phyloP scores from a whole-genome alignment of 2,113 vertebrate species.

The Camelus bactrianus region DNA sequence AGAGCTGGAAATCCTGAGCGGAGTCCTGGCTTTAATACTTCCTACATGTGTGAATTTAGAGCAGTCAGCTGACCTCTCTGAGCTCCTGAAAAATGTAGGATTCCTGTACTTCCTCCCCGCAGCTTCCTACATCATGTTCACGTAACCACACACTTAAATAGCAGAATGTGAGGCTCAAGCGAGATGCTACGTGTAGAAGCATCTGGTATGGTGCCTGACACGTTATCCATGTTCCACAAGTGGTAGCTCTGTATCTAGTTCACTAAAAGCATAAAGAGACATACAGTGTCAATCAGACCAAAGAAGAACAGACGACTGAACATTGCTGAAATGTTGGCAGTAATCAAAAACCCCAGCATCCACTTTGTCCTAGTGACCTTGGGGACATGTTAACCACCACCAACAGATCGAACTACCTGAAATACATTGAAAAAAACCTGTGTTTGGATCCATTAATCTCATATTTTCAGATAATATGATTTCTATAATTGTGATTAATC shows the following conservation, averaged over 20 bases:
- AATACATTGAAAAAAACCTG: constrained; percentile 22
- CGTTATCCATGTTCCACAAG: background rate
- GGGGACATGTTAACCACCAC: background rate
- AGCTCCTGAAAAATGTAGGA: background rate
- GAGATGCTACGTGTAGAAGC: background rate
- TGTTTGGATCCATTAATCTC: constrained; percentile 17
- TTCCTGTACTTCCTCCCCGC: background rate
- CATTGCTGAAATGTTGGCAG: background rate
- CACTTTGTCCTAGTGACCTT: background rate
- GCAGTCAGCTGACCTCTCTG: background rate
- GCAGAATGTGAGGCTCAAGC: background rate
- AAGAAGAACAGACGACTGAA: background rate
- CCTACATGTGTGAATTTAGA: background rate
- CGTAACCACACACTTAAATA: background rate
- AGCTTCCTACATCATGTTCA: background rate
- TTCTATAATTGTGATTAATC: constrained; percentile 43
- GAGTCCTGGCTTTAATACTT: background rate
- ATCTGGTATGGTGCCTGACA: background rate
- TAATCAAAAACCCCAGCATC: background rate
- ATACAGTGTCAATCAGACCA: background rate
- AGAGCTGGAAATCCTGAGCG: background rate
- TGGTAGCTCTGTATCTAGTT: background rate
- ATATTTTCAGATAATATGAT: constrained; percentile 24
- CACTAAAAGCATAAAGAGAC: background rate
- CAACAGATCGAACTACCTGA: background rate